Conservation (phyloP, 2,113 vertebrate genomes). For the Muntiacus muntjak region DNA sequence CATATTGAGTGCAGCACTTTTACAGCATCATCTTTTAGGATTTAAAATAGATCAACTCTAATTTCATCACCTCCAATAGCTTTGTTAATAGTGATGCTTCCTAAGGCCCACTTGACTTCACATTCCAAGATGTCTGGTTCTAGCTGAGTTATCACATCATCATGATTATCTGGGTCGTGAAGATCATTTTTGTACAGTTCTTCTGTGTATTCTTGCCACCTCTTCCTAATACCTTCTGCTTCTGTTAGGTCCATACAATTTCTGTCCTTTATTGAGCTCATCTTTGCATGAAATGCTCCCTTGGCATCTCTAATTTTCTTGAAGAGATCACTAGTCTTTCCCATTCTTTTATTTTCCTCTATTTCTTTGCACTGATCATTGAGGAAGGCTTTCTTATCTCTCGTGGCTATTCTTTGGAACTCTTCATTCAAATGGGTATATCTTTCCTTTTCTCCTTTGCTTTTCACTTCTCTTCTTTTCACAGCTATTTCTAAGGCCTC, state of each 20-base stretch:
- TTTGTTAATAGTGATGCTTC: not conserved
- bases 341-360: not conserved
- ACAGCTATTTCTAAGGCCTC: not conserved
- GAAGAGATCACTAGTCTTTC: not conserved
- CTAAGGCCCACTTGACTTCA: not conserved
- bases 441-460: not conserved
- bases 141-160: not conserved
- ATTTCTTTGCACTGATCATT: not conserved
- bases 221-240: not conserved
- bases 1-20: not conserved
- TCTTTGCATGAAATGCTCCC: not conserved
- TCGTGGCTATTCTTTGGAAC: not conserved
- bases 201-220: not conserved
- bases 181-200: not conserved
- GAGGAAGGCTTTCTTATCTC: not conserved
- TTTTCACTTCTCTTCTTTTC: not conserved
- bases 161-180: not conserved
- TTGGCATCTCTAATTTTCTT: not conserved
- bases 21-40: not conserved
- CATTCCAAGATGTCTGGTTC: not conserved
- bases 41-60: not conserved
- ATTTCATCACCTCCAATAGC: not conserved
- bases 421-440: not conserved
- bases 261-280: not conserved
- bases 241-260: not conserved